Evolutionary conservation across 2,113 vertebrate species (phyloP).

Genomic region (Aptenodytes patagonicus): DNA sequence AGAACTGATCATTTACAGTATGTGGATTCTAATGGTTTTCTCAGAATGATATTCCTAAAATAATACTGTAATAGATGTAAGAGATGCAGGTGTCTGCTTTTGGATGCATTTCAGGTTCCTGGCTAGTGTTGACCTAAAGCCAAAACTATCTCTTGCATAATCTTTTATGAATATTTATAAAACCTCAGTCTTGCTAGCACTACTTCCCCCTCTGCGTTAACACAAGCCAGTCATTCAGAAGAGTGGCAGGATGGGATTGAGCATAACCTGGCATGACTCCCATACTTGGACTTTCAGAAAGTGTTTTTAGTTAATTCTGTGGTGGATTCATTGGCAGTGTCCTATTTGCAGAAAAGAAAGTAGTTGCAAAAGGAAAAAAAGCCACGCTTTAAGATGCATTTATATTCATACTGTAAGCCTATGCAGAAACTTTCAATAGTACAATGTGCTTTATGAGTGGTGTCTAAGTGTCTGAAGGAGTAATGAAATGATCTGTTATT

Average conservation of each 20-base stretch:
- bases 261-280: neutral
- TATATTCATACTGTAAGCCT: constrained; percentile 18
- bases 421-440: constrained; percentile 37
- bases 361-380: neutral
- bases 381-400: neutral
- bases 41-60: neutral
- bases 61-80: neutral
- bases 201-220: neutral
- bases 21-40: neutral
- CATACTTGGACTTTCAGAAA: neutral
- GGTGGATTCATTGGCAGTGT: neutral
- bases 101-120: neutral
- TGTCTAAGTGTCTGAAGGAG: constrained; percentile 65
- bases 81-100: neutral
- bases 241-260: neutral
- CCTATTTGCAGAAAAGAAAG: neutral
- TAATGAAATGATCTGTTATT: constrained; percentile 66
- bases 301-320: neutral
- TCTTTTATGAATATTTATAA: neutral
- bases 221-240: neutral
- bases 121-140: neutral
- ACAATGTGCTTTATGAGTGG: constrained; percentile 46
- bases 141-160: neutral
- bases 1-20: neutral
- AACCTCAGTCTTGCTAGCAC: neutral